Evolutionary conservation across 2,797 vertebrate genomes (phyloP).

Genomic region (Hozukius guyotensis): DNA sequence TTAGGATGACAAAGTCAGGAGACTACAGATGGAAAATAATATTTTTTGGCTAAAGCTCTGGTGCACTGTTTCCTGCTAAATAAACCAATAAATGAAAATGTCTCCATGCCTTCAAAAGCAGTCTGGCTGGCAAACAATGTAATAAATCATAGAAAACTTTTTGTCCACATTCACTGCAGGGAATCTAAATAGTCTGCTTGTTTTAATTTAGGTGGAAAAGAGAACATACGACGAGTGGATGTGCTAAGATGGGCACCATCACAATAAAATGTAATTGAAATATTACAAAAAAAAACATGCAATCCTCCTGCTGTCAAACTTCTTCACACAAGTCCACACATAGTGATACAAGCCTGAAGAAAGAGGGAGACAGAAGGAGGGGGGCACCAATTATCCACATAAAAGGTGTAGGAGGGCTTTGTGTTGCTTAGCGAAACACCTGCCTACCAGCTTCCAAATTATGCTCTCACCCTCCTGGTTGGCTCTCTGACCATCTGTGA

Average conservation of each 20-base stretch:
- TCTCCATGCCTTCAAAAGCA: not conserved
- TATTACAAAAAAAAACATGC: not conserved
- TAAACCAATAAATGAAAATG: not conserved
- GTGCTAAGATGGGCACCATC: not conserved
- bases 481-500: conserved; percentile 2
- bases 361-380: not conserved
- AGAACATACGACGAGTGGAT: not conserved
- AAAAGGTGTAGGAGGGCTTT: not conserved
- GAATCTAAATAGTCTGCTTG: not conserved
- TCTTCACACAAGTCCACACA: not conserved
- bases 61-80: not conserved
- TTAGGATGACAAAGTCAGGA: not conserved
- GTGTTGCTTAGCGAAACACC: conserved; percentile 8
- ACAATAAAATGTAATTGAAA: not conserved
- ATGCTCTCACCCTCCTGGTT: not conserved
- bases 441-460: not conserved
- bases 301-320: not conserved
- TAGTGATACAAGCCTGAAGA: not conserved
- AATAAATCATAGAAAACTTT: not conserved
- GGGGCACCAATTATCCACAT: conserved; percentile 11
- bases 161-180: not conserved
- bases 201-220: not conserved
- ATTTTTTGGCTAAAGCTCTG: not conserved
- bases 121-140: not conserved
- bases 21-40: not conserved